Evolutionary conservation across 64 coral and sea anemone species (phyloP).

Genomic region (Montipora foliosa): DNA sequence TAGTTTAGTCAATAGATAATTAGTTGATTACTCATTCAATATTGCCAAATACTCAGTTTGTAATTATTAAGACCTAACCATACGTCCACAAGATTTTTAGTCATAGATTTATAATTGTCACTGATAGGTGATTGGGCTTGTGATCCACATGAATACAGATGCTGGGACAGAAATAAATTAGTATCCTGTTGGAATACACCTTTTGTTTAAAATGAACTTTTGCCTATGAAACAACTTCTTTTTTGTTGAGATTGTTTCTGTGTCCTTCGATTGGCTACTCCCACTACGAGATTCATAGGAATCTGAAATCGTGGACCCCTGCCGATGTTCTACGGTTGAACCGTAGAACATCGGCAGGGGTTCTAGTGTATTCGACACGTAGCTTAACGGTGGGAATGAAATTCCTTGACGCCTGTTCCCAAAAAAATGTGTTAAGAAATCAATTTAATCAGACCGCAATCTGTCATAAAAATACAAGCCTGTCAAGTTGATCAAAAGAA

Average conservation of each 20-base stretch:
- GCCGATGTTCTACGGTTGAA: no score
- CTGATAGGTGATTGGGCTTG: conserved; percentile 9
- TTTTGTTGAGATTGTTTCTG: not conserved
- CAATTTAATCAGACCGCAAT: no score
- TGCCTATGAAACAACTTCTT: conserved; percentile 13
- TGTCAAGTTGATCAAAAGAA: no score
- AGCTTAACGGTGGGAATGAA: no score
- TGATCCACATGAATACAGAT: conserved; percentile 16
- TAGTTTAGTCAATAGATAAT: not conserved
- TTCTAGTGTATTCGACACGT: no score
- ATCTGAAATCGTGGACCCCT: no score
- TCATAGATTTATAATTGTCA: conserved; percentile 16
- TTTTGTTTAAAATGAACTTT: not conserved
- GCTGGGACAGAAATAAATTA: not conserved
- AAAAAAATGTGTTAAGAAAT: no score
- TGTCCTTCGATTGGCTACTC: not conserved
- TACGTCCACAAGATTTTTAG: conserved; percentile 1
- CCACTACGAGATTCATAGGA: not conserved
- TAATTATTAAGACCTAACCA: conserved; percentile 3
- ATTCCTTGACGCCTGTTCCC: no score
- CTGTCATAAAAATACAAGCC: no score
- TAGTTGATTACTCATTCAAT: conserved; percentile 2
- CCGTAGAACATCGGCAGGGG: no score
- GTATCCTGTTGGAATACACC: not conserved
- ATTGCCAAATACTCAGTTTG: conserved; percentile 1